Percentiles rank a stretch among this genome's conserved stretches.
Conservation (phyloP, 2,797 vertebrate species). For the Melanotaenia maccullochi region DNA sequence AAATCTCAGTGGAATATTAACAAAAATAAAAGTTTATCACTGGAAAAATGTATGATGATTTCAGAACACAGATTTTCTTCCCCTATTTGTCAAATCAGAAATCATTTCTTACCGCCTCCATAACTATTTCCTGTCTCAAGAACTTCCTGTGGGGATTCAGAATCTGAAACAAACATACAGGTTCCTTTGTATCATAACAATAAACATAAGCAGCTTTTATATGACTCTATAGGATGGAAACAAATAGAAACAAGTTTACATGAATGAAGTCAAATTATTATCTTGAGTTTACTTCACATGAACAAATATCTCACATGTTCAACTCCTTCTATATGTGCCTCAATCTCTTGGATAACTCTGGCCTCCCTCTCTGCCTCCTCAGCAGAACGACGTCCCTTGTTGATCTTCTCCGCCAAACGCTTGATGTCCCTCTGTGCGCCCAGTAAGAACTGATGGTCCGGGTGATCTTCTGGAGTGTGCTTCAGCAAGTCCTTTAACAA, state of each 20-base stretch:
- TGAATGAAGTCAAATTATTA: background rate
- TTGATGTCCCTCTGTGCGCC: constrained; percentile 96
- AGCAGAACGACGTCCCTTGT: constrained; percentile 93
- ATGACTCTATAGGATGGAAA: background rate
- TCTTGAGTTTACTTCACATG: background rate
- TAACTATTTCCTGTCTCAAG: constrained; percentile 97
- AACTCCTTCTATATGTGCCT: constrained; percentile 97
- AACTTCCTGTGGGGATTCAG: constrained; percentile 94
- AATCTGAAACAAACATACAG: constrained; percentile 81
- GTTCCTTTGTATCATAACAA: background rate
- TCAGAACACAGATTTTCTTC: background rate
- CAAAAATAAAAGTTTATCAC: background rate
- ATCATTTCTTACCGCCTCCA: constrained; percentile 90
- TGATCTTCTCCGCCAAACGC: constrained; percentile 94
- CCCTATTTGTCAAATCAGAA: background rate
- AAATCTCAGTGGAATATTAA: background rate
- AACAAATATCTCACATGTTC: constrained; percentile 86
- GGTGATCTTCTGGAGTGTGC: constrained; percentile 95
- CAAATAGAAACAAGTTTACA: background rate
- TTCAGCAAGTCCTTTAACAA: constrained; percentile 91
- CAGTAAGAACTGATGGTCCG: constrained; percentile 89
- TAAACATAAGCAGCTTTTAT: background rate
- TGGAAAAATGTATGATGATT: background rate
- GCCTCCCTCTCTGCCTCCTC: constrained; percentile 95
- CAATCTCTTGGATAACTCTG: constrained; percentile 96